phyloP scores from a whole-genome alignment of 2,888 invertebrate genomes.

The Drosophila quinaria region DNA sequence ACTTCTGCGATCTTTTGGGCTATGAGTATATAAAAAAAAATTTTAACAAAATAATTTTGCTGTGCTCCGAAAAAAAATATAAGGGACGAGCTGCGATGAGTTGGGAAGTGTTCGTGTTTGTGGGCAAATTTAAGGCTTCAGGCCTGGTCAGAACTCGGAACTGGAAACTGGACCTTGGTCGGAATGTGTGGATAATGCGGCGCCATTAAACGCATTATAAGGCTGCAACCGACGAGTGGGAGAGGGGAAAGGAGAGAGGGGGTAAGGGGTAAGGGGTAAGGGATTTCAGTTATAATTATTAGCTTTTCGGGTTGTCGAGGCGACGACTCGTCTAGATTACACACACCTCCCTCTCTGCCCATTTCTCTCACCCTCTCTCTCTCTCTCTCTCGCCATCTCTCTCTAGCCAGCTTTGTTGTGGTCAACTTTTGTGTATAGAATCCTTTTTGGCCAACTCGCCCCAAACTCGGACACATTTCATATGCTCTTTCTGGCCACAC shows the following conservation, averaged over 20 bases:
- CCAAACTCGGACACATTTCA: background rate
- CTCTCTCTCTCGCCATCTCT: background rate
- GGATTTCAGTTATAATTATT: slow-evolving; percentile 61
- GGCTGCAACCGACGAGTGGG: background rate
- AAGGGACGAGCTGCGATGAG: slow-evolving; percentile 24
- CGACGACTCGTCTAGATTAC: slow-evolving; percentile 53
- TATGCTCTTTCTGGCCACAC: slow-evolving; percentile 16
- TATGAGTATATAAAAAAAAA: slow-evolving; percentile 2
- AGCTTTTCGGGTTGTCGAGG: slow-evolving; percentile 55
- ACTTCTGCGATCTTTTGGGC: background rate
- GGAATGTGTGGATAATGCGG: slow-evolving; percentile 71
- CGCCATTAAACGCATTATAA: slow-evolving; percentile 70
- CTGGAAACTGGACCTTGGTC: slow-evolving; percentile 6
- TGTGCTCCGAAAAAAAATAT: slow-evolving; percentile 24
- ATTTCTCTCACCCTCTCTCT: background rate
- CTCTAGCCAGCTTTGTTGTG: slow-evolving; percentile 46
- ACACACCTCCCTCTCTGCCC: slow-evolving; percentile 1
- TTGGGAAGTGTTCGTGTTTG: slow-evolving; percentile 10
- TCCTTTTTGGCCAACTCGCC: background rate
- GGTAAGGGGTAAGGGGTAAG: background rate
- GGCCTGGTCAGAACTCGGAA: slow-evolving; percentile 19
- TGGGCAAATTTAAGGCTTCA: slow-evolving; percentile 69
- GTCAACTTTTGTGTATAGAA: slow-evolving; percentile 29
- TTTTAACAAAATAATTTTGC: slow-evolving; percentile 25
- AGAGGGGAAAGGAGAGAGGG: too few species aligned